phyloP scores from a whole-genome alignment of 2,888 invertebrate species.

The Antheraea assamensis region DNA sequence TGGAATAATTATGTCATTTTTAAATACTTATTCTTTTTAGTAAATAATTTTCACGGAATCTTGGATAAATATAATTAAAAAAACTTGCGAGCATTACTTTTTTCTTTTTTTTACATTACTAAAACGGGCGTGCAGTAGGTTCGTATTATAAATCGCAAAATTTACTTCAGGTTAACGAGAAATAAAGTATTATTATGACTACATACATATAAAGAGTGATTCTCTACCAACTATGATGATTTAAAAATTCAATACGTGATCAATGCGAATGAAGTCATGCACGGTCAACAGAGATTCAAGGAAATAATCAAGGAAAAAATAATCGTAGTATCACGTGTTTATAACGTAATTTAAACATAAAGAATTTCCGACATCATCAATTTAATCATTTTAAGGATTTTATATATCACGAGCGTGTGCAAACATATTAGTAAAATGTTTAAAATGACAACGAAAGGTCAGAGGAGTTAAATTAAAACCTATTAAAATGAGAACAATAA shows the following conservation, averaged over 20 bases:
- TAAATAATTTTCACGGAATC: too few species aligned
- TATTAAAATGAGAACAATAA: not conserved
- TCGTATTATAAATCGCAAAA: too few species aligned
- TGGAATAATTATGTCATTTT: too few species aligned
- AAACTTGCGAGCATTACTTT: too few species aligned
- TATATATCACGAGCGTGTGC: conserved; percentile 17
- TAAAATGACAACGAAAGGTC: not conserved
- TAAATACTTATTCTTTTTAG: too few species aligned
- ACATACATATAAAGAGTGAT: too few species aligned
- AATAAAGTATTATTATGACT: too few species aligned
- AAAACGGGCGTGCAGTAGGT: not conserved
- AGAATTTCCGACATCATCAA: conserved; percentile 20
- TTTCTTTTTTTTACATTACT: not conserved
- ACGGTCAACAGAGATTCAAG: conserved; percentile 19
- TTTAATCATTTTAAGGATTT: conserved; percentile 5
- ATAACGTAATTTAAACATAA: conserved; percentile 14
- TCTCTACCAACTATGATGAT: not conserved
- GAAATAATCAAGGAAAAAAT: conserved; percentile 20
- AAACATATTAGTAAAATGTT: not conserved
- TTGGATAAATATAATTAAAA: too few species aligned
- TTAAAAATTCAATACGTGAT: not conserved
- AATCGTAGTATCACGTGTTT: conserved; percentile 10
- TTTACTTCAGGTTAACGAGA: not conserved
- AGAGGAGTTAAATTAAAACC: not conserved
- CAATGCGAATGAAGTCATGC: conserved; percentile 10